Evolutionary conservation across 1,140 invertebrate genomes (phyloP), one percentile per base, ranked within the genome.

Genomic region (Belonocnema kinseyi): DNA sequence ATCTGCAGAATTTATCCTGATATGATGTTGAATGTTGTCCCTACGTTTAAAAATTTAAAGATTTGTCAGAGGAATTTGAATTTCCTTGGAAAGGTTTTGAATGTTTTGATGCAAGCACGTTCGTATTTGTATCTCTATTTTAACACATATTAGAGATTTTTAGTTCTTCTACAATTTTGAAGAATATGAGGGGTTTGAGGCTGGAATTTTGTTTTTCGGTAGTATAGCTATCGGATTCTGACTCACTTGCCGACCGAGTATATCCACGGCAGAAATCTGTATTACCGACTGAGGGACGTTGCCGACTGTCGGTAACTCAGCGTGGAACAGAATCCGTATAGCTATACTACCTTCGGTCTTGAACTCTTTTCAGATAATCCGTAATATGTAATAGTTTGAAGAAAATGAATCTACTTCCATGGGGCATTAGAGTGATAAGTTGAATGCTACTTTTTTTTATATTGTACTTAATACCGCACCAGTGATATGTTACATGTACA

Each of bases 381-480:
- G 56, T 80, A 71, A n/a, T 5, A 40, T 77, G 80, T 80, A 77
- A 77, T 75, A 77, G 56, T 83, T 80, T 75, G 78, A 80, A 73
- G 79, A 78, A 76, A 85, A 80, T 83, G 83, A 76, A 70, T 83
- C 73, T 86, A 88, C 85, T 89, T 88, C 85, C 86, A 88, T 82
- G 83, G 85, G 86, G 85, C 84, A 86, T 73, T 81, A 85, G 81
- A 83, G 66, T 85, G 80, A 83, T 88, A 88, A 86, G 83, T 82
- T 81, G 74, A 80, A 78, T 79, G 80, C 77, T 83, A 80, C 75
- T 76, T 79, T 82, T 71, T 78, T 77, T 83, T 26, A 82, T 80
- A 82, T 80, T 87, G 85, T 87, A 85, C 85, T 86, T 86, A 85
- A 83, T 80, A 54, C 79, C 80, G 77, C 81, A 85, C 76, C 80